Conservation (phyloP, 2,888 invertebrate species). For the Byasa hedistus region DNA sequence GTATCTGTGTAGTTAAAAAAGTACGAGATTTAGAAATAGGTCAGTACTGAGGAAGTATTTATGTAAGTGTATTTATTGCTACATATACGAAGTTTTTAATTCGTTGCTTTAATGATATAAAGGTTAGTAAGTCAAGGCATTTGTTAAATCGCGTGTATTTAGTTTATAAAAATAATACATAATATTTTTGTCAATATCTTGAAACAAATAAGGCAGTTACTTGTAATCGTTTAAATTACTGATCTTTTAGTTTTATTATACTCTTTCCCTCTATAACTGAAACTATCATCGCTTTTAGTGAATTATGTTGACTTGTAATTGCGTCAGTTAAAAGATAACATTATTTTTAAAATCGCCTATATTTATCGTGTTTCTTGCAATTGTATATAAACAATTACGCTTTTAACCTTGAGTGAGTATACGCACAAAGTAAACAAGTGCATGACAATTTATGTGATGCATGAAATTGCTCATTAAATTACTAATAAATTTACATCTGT, state of each 20-base stretch:
- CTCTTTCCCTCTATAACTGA: neutral
- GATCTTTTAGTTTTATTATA: neutral
- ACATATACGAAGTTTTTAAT: too few relatives aligned
- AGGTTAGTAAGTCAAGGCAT: too few relatives aligned
- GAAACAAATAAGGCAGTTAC: neutral
- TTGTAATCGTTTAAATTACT: neutral
- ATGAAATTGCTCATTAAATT: neutral
- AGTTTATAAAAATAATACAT: too few relatives aligned
- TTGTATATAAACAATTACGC: neutral
- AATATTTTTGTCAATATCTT: too few relatives aligned
- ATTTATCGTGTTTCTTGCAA: neutral
- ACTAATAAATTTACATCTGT: too few relatives aligned
- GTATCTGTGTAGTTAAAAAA: too few relatives aligned
- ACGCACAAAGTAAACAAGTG: neutral
- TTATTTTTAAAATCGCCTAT: neutral
- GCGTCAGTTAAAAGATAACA: conserved; percentile 1
- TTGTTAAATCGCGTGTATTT: too few relatives aligned
- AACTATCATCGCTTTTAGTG: neutral
- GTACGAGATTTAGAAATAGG: too few relatives aligned
- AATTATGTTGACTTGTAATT: neutral
- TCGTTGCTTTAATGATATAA: too few relatives aligned
- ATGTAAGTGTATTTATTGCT: too few relatives aligned
- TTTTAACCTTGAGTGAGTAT: neutral
- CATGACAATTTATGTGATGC: neutral
- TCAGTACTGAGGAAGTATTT: too few relatives aligned